A percentile compares a stretch with the other conserved stretches of the same genome.
Evolutionary conservation across 2,888 invertebrate species (phyloP).

Genomic region (Taphrorychus bicolor): DNA sequence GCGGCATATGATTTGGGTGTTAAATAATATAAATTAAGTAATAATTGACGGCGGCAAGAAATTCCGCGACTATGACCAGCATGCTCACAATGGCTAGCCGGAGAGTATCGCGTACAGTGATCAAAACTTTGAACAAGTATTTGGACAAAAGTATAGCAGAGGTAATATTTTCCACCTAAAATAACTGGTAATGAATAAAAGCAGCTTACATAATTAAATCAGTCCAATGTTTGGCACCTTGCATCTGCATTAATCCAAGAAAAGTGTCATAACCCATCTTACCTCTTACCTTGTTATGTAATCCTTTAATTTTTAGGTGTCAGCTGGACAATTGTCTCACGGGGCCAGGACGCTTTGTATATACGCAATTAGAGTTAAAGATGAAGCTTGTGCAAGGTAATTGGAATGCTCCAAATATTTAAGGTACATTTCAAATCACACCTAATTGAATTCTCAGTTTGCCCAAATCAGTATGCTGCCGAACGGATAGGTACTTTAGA

Average conservation of each 20-base stretch:
- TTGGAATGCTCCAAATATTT: not conserved
- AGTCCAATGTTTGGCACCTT: not conserved
- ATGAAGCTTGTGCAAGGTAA: constrained; percentile 43
- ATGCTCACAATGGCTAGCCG: constrained; percentile 62
- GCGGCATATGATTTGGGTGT: constrained; percentile 40
- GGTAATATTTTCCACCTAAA: constrained; percentile 49
- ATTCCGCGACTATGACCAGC: constrained; percentile 45
- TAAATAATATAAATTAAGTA: constrained; percentile 20
- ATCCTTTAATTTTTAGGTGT: constrained; percentile 36
- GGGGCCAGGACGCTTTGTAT: constrained; percentile 43
- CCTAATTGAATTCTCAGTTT: constrained; percentile 34
- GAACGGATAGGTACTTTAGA: constrained; percentile 55
- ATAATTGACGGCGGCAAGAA: constrained; percentile 2
- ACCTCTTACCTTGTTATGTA: constrained; percentile 35
- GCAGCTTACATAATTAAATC: constrained; percentile 31
- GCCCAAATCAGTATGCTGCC: constrained; percentile 41
- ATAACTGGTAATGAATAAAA: constrained; percentile 18
- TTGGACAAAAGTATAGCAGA: constrained; percentile 51
- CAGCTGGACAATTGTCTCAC: constrained; percentile 31
- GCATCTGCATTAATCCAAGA: constrained; percentile 2
- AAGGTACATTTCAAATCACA: not conserved
- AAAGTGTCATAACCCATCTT: constrained; percentile 2
- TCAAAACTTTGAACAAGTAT: constrained; percentile 51
- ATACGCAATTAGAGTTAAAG: constrained; percentile 42
- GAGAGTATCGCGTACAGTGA: constrained; percentile 58